Percentiles rank a stretch among this genome's conserved stretches.
These are phyloP conservation scores for Schlechtendalia chinensis DNA, from an alignment of 1,140 invertebrate genomes.

Conservation along the genomic window DNA sequence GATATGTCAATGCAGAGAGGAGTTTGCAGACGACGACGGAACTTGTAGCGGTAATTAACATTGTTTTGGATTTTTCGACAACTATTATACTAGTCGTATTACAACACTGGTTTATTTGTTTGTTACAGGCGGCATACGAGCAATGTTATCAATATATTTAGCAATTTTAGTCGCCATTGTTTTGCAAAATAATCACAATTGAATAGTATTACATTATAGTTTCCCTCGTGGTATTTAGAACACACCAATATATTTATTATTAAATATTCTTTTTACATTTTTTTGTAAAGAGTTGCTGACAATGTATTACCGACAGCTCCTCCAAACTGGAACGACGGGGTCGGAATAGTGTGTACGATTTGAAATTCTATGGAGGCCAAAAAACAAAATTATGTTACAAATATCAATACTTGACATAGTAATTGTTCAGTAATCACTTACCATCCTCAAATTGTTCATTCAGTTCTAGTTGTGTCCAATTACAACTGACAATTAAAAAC, in stretches of 20 bases:
- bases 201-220: background rate
- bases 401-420: background rate
- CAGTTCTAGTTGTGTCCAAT: constrained; percentile 36
- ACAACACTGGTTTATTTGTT: background rate
- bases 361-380: background rate
- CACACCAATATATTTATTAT: background rate
- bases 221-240: background rate
- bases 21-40: constrained; percentile 18
- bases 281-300: constrained; percentile 45
- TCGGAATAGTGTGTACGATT: constrained; percentile 27
- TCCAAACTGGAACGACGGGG: constrained; percentile 36
- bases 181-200: constrained; percentile 26
- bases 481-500: constrained; percentile 41
- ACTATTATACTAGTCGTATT: background rate
- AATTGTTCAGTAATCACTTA: background rate
- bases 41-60: constrained; percentile 18
- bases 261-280: constrained; percentile 9
- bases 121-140: constrained; percentile 9
- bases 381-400: background rate
- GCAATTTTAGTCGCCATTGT: constrained; percentile 9
- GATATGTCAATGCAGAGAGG: constrained; percentile 35
- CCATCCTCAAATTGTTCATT: constrained; percentile 41
- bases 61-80: background rate
- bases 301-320: constrained; percentile 39
- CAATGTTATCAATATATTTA: constrained; percentile 25